Evolutionary conservation across 2,113 vertebrate species (phyloP), one percentile per base, ranked within the genome.

Genomic region (Calypte anna): DNA sequence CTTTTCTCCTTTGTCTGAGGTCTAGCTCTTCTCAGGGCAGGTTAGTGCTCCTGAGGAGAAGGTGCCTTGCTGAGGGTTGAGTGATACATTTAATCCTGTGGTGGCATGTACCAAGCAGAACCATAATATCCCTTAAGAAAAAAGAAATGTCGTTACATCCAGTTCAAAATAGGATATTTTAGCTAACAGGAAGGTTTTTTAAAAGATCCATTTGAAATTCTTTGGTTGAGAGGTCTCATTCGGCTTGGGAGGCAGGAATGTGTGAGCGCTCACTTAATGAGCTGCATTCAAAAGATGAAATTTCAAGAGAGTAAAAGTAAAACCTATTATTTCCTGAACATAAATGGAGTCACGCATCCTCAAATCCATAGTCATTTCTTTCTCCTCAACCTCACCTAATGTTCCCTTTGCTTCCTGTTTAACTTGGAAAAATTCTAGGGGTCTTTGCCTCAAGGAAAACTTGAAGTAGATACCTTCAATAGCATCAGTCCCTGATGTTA

Each of bases 201-300:
- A 76, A 88, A 82, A 73, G 51, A 59, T 85, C 73, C 2, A 36
- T 92, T 87, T 91, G 20, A 92, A 94, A 96, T 94, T 90, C 89
- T 85, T 94, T 92, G 67, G 84, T 92, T 80, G 93, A 95, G 91
- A 91, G 94, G 67, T 55, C 89, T 91, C 59, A 22, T 94, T 95
- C 89, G 79, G 33, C 90, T 93, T 69, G 75, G 70, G 43, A 93
- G 78, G 58, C 67, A 94, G 84, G 51, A 91, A 88, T 94, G 87
- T 94, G 87, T 74, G 91, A 92, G 82, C 14, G 1, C 70, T 94
- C 46, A 27, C 44, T 87, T 92, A 94, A 94, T 69, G 75, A 94
- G 67, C 78, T 92, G 16, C 55, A 44, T 94, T 96, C 67, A 94
- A 73, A 94, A 82, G 67, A 90, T 70, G 72, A 90, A 91, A 91